Base-by-base conservation (phyloP, 2,113 vertebrate species). In the Tachysurus fulvidraco region DNA sequence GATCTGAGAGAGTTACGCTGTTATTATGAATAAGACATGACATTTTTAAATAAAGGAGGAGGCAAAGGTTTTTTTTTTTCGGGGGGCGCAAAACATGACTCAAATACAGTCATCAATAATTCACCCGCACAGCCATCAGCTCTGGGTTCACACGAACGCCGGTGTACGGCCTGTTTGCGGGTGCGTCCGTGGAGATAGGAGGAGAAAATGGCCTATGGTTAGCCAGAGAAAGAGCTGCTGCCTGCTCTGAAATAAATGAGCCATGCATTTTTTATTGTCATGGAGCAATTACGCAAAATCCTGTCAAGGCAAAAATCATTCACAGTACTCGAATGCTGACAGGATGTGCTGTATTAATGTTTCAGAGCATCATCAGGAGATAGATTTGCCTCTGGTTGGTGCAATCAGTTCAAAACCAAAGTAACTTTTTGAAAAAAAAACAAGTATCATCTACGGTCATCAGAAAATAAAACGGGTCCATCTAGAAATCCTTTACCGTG, bases 61-160 rank as follows among this genome's bases (percentile, higher is more conserved):
- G 0, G 46, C 46, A 50, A 50, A 50, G 46, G 36, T 36, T 36
- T 36, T 36, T 36, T 36, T 36, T 36, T 36, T 36, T 2, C 36
- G 36, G 23, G 19, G 25, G 50, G 19, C 30, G 13, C 54, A 64
- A 80, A 60, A 91, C 74, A 89, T 71, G 82, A 90, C 83, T 85
- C 86, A 88, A 91, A 90, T 79, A 88, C 54, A 78, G 83, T 14
- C 54, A 91, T 91, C 74, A 89, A 90, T 88, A 83, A 88, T 90
- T 90, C 84, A 91, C 57, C 30, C 10, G 50, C 12, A 41, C 57
- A 60, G 80, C 88, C 52, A 54, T 69, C 67, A 85, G 84, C 36
- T 14, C 52, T 77, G 77, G 81, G 69, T 83, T 86, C 82, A 86
- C 80, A 71, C 67, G 80, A 65, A 83, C 78, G 69, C 77, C 57